Percentiles rank a stretch among this genome's conserved stretches.
These are phyloP conservation scores for Semaprochilodus insignis DNA, from an alignment of 2,797 vertebrate genomes.

Conservation along the genomic window DNA sequence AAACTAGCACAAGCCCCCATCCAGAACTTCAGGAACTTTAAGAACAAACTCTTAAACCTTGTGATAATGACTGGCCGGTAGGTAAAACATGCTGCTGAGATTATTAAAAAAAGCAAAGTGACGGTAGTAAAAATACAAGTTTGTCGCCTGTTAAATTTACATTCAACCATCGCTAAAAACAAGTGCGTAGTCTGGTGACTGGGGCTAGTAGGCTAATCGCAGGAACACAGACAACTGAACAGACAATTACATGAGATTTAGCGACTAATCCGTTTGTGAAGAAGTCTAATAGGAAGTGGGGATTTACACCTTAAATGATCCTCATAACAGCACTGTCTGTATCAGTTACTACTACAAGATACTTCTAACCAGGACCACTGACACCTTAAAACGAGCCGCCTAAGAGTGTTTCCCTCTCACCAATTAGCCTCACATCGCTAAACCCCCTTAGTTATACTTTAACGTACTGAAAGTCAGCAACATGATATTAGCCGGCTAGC, in stretches of 20 bases:
- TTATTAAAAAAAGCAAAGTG: constrained; percentile 8
- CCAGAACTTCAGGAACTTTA: not conserved
- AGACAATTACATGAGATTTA: constrained; percentile 10
- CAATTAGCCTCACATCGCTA: not conserved
- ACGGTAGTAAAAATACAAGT: not conserved
- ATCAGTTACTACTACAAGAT: no score
- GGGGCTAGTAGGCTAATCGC: not conserved
- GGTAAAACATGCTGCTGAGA: constrained; percentile 29
- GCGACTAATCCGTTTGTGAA: constrained; percentile 28
- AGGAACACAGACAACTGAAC: constrained; percentile 12
- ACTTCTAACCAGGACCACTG: no score
- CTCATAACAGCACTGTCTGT: not conserved
- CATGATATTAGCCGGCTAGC: not conserved
- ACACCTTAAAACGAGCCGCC: not conserved
- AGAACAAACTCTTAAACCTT: constrained; percentile 25
- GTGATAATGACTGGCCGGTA: constrained; percentile 38
- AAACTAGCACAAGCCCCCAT: not conserved
- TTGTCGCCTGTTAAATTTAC: not conserved
- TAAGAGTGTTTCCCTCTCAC: not conserved
- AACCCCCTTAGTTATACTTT: not conserved
- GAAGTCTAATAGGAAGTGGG: not conserved
- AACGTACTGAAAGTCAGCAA: not conserved
- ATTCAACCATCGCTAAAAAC: constrained; percentile 1
- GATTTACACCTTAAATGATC: constrained; percentile 32
- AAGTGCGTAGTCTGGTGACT: not conserved